Conservation (phyloP, 2,888 invertebrate species). For the Drosophila maculinotata region DNA sequence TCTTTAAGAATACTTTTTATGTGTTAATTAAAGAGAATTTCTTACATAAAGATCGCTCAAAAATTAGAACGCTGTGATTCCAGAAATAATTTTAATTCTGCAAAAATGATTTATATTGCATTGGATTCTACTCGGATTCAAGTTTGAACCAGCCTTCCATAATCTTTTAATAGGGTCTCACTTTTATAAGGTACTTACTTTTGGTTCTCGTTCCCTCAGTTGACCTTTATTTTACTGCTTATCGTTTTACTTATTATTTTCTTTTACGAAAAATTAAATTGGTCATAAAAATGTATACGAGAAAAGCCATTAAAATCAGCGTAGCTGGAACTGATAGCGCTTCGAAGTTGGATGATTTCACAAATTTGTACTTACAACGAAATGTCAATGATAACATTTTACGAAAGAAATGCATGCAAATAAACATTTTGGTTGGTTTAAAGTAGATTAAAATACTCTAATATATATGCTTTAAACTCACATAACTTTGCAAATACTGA, state of each 20-base stretch:
- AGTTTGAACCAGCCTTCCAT: not conserved
- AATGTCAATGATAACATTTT: constrained; percentile 32
- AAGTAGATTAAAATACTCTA: not conserved
- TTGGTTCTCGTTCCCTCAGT: constrained; percentile 1
- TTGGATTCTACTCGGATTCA: not conserved
- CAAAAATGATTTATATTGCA: too few species aligned
- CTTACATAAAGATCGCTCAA: too few species aligned
- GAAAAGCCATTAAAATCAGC: constrained; percentile 38
- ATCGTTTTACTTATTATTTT: constrained; percentile 19
- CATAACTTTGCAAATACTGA: too few species aligned
- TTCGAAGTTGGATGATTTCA: constrained; percentile 26
- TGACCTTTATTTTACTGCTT: constrained; percentile 23
- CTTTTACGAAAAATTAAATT: constrained; percentile 37
- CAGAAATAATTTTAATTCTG: too few species aligned
- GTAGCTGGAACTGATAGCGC: constrained; percentile 35
- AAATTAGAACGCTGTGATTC: too few species aligned
- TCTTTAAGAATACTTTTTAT: too few species aligned
- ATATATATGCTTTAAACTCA: too few species aligned
- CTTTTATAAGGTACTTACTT: constrained; percentile 13
- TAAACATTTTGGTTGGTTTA: not conserved
- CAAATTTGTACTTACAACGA: constrained; percentile 22
- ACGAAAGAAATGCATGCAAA: constrained; percentile 1
- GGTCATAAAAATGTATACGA: constrained; percentile 55
- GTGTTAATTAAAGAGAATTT: too few species aligned
- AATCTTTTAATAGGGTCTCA: constrained; percentile 6